Base-by-base conservation (phyloP, 2,888 invertebrate genomes). In the Erynnis tages region DNA sequence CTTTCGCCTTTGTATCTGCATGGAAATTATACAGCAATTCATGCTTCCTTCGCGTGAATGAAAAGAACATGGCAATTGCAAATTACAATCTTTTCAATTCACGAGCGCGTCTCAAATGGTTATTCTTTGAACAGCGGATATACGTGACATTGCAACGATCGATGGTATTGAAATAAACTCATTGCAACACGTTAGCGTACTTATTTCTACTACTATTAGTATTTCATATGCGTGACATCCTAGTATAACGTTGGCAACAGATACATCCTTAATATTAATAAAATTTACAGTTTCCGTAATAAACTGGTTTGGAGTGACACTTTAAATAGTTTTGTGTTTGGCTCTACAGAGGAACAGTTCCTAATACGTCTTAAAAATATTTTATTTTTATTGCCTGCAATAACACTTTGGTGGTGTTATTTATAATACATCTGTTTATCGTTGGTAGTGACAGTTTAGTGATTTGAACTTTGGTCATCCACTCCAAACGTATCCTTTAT, bases 1-100 rank as follows among this genome's bases (percentile, higher is more conserved):
- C 79, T 81, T 79, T 79, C 81, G 73, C 74, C 67, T 54, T 56
- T 63, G 56, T 63, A 53, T 63, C 73, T 67, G 67, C 69, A 78
- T 79, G 73, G 70, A 69, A 69, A 79, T 73, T 63, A 66, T 67
- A 66, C 58, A 55, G 57, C 50, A 58, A 58, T 59, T 59, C 58
- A 61, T 62, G 55, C 62, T 61, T 62, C 61, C 63, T 61, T 57
- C 52, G 59, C 57, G 58, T 59, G 58, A 55, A 61, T 60, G 57
- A 56, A 54, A 57, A 57, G 56, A 53, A 48, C 44, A 44, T 44
- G 14, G 30, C 54, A 54, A 59, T 60, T 55, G 55, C 54, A 50
- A 46, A 57, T 58, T 53, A 54, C 44, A 49, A 45, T 53, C 54
- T 56, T 59, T 49, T 55, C 49, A 54, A 54, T 47, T 43, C 58